Evolutionary conservation across 2,797 vertebrate species (phyloP), one percentile per base, ranked within the genome.

Genomic region (Fistularia tabacaria): DNA sequence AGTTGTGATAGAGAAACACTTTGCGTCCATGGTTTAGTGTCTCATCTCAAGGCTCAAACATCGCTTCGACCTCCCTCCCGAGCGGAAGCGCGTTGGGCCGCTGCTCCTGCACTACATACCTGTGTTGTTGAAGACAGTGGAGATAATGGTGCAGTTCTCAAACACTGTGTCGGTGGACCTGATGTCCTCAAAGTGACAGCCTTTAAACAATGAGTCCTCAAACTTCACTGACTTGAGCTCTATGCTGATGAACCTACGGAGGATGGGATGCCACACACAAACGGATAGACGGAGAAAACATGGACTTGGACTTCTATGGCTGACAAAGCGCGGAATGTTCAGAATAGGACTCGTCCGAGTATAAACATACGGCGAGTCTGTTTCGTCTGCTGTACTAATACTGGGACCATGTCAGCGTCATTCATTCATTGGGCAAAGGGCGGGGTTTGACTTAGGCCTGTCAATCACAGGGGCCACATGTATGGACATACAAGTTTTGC

Each of bases 181-280:
- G 73, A 99, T 93, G 45, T 96, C 92, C 86, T 96, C 93, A 79
- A 99, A 99, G 76, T 74, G 88, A 82, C 97, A 98, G 11, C 94
- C 91, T 60, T 96, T 93, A 84, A 99, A 98, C 44, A 95, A 77
- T 0, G 93, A 94, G 80, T 96, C 90, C 77, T 96, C 93, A 86
- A 98, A 99, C 74, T 87, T 94, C 38, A 99, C 94, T 13, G 94
- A 93, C 79, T 93, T 96, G 76, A 99, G 91, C 83, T 94, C 92
- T 86, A 99, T 97, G 69, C 86, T 90, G 66, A 92, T 89, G 81
- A 99, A 99, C 86, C 97, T 99, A 72, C 49, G 64, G 66, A 25
- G 13, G 6, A 46, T 39, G 44, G 54, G 11, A 56, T 56, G 54
- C n/a, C 25, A 57, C 38, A 62, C 54, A 66, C 54, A 49, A 7